Evolutionary conservation across 2,113 vertebrate genomes (phyloP).

Genomic region (Serilophus lunatus): DNA sequence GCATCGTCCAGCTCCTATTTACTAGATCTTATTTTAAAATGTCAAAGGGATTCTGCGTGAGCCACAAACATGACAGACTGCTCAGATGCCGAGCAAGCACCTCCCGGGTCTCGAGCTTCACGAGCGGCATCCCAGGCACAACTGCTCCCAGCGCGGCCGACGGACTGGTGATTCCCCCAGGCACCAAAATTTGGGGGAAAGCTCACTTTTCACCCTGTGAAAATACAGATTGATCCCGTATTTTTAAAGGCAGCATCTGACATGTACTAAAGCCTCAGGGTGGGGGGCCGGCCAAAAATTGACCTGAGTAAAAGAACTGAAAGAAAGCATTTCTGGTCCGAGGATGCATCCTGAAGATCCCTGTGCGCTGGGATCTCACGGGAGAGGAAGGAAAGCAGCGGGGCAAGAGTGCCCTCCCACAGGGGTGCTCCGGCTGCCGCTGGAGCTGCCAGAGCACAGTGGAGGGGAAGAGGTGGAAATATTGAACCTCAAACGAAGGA

Average conservation of each 20-base stretch:
- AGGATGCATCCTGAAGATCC: not conserved
- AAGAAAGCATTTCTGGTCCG: not conserved
- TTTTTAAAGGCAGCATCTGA: not conserved
- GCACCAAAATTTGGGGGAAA: not conserved
- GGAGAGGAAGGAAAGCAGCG: not conserved
- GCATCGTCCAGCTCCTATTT: not conserved
- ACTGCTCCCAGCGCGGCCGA: accelerated
- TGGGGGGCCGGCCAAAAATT: not conserved
- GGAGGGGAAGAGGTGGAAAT: not conserved
- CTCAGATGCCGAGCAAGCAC: not conserved
- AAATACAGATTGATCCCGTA: accelerated
- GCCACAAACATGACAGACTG: not conserved
- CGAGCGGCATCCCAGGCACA: accelerated
- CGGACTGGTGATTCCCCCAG: not conserved
- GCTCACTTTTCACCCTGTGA: not conserved
- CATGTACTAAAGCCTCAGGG: not conserved
- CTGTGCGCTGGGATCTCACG: accelerated
- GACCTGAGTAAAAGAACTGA: not conserved
- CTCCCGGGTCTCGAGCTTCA: not conserved
- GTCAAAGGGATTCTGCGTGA: not conserved
- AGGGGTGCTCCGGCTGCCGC: not conserved
- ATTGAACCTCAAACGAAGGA: not conserved
- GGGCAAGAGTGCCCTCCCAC: accelerated
- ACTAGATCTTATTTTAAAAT: conserved; percentile 26
- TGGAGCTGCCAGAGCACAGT: not conserved